Base-by-base conservation (phyloP, 2,888 invertebrate genomes). In the Plebejus melissa region DNA sequence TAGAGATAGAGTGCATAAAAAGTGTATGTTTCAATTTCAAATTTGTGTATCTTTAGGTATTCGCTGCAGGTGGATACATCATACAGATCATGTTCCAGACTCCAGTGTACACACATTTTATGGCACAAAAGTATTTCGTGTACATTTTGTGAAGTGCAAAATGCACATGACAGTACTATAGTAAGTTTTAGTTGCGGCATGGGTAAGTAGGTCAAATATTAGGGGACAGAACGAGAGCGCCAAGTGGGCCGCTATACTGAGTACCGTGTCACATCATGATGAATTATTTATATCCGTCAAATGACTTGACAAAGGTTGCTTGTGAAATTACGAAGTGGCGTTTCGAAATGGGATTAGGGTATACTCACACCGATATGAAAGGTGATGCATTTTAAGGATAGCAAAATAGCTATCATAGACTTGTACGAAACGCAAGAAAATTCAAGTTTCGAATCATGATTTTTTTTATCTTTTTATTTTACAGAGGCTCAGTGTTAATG, bases 161-260 rank as follows among this genome's bases (percentile, higher is more conserved):
- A 9, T 65, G 65, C 65, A 65, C 13, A 65, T 32, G 13, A 65
- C 65, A 32, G 65, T 65, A 65, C 5, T 32, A 13, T 32, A 60
- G 32, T 60, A 0, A 28, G 28, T 65, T 65, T 65, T 60, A 60
- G 60, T 65, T 65, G 65, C 32, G 16, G 46, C 50, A 74, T 76
- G 76, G 82, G 80, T 76, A 89, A 88, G 86, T 90, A 85, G 90
- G 90, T 90, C 90, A 86, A 88, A 87, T 89, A 89, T 90, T 89
- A 89, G 89, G 89, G 89, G 88, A 89, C 87, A 84, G 85, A 88
- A 88, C 83, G 88, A 87, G 87, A 85, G 84, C 84, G 84, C 87
- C 87, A 88, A 90, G 83, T 90, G 83, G 90, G 89, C 86, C 90
- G 85, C 82, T 78, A 80, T 82, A 80, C 82, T 82, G 77, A 77